phyloP scores from a whole-genome alignment of 2,113 vertebrate genomes.

The Gopherus evgoodei region DNA sequence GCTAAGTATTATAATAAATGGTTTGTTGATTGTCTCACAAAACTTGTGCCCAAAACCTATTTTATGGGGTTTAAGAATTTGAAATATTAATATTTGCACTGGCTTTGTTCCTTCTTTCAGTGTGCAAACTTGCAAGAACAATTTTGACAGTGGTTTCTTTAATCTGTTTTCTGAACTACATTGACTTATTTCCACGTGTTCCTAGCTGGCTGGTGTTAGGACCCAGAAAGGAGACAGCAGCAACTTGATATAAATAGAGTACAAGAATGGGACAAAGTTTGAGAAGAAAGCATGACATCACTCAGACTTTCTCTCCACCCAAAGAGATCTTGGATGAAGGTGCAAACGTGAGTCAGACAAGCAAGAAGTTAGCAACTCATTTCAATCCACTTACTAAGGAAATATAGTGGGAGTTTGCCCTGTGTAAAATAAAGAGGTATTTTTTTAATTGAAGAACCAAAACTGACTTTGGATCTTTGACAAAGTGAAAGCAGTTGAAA shows the following conservation, averaged over 20 bases:
- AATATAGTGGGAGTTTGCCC: background rate
- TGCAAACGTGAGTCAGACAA: conserved; percentile 31
- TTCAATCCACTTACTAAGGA: background rate
- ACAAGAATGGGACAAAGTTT: conserved; percentile 69
- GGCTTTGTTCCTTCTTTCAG: background rate
- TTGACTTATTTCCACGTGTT: conserved; percentile 19
- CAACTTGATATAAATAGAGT: conserved; percentile 73
- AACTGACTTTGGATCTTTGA: background rate
- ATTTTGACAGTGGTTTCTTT: background rate
- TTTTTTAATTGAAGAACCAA: background rate
- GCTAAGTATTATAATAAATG: rapidly evolving
- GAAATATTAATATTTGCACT: rapidly evolving
- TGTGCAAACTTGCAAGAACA: background rate
- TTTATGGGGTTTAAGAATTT: rapidly evolving
- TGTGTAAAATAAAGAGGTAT: background rate
- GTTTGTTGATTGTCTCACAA: background rate
- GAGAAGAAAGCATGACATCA: conserved; percentile 83
- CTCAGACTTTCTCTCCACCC: conserved; percentile 82
- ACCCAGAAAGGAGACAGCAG: conserved; percentile 71
- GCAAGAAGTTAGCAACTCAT: background rate
- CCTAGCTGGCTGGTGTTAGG: conserved; percentile 71
- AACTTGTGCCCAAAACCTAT: background rate
- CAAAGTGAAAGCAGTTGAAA: background rate
- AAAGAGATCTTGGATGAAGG: conserved; percentile 63
- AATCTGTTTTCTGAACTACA: background rate